Conservation (phyloP, 2,888 invertebrate species). For the Ferdinandea cuprea region DNA sequence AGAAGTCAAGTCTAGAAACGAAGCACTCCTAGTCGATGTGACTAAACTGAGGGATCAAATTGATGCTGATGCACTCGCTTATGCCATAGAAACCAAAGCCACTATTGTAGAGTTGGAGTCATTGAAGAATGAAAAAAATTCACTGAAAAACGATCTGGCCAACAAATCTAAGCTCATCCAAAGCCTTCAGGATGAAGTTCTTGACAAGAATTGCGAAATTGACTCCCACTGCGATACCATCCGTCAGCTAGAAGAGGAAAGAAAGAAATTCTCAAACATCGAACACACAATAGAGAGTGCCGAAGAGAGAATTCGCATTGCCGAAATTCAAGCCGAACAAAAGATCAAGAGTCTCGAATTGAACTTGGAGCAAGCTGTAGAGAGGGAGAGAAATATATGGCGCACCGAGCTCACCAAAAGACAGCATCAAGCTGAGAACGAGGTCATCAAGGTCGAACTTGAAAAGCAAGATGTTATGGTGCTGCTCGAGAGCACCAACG, state of each 20-base stretch:
- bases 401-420: constrained; percentile 84
- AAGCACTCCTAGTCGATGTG: constrained; percentile 78
- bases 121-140: constrained; percentile 80
- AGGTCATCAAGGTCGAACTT: constrained; percentile 84
- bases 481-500: constrained; percentile 82
- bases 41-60: constrained; percentile 79
- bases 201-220: constrained; percentile 81
- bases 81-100: constrained; percentile 79
- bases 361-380: constrained; percentile 82
- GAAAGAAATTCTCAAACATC: constrained; percentile 80
- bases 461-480: constrained; percentile 84
- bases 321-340: constrained; percentile 82
- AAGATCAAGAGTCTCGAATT: constrained; percentile 83
- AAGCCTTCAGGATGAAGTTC: constrained; percentile 80
- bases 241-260: constrained; percentile 80
- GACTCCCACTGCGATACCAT: constrained; percentile 81
- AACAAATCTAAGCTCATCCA: constrained; percentile 81
- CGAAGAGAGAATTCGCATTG: constrained; percentile 81
- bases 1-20: constrained; percentile 79
- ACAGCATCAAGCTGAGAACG: constrained; percentile 84
- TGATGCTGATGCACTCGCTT: constrained; percentile 80
- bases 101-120: constrained; percentile 80
- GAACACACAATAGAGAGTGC: constrained; percentile 81
- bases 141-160: constrained; percentile 80
- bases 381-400: constrained; percentile 83